phyloP scores from a whole-genome alignment of 1,140 invertebrate genomes.

The Hycleus cichorii region DNA sequence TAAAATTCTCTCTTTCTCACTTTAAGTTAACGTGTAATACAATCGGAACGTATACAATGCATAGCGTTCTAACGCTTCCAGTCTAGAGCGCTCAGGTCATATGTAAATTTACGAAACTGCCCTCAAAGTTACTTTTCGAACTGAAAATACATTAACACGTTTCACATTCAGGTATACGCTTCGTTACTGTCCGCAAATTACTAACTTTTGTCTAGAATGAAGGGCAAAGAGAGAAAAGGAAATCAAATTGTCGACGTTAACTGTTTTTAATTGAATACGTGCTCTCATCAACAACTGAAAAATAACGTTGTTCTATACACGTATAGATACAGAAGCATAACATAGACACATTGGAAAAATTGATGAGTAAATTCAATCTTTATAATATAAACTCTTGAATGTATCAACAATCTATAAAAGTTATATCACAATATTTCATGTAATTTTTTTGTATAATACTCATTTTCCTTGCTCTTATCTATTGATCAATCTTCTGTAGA shows the following conservation, averaged over 20 bases:
- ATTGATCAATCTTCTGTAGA: no score
- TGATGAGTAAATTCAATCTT: no score
- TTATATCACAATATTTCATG: no score
- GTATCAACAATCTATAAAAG: no score
- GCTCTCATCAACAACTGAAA: neutral
- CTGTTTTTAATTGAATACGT: conserved; percentile 3
- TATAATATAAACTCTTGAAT: no score
- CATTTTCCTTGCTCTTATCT: no score
- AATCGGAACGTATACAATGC: neutral
- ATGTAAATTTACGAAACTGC: conserved; percentile 13
- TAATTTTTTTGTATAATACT: no score
- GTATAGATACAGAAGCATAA: neutral
- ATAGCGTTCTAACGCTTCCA: neutral
- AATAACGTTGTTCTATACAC: neutral
- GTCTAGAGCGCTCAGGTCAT: neutral
- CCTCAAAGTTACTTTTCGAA: conserved; percentile 3
- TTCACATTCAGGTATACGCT: conserved; percentile 6
- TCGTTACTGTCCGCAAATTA: neutral
- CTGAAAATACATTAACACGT: conserved; percentile 15
- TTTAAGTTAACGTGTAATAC: neutral
- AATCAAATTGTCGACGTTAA: conserved; percentile 3
- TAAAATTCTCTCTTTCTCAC: neutral
- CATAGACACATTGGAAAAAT: no score
- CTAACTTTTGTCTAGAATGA: no score
- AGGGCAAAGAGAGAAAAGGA: no score